Evolutionary conservation across 2,888 invertebrate genomes (phyloP).

Genomic region (Heliconius ismenius): DNA sequence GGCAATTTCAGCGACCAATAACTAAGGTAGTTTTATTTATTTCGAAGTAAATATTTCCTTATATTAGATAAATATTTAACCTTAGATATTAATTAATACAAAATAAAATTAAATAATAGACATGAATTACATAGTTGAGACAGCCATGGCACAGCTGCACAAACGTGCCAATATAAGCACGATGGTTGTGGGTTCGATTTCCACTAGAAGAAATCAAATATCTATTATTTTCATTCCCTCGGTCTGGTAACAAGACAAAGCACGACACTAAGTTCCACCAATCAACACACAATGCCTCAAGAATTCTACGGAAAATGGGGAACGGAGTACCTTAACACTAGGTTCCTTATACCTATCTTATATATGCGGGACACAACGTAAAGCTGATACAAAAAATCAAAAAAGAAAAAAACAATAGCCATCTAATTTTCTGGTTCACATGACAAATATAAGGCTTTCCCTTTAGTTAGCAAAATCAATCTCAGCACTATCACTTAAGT

Average conservation of each 20-base stretch:
- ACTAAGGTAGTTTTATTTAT: background rate
- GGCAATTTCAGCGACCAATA: background rate
- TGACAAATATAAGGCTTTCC: constrained; percentile 6
- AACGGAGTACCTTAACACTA: background rate
- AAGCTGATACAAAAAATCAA: background rate
- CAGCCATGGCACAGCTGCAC: background rate
- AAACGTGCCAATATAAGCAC: background rate
- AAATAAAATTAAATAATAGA: background rate
- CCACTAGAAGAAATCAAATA: too few relatives aligned
- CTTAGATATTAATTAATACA: background rate
- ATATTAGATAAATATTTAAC: background rate
- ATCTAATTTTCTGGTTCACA: constrained; percentile 15
- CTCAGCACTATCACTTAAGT: constrained; percentile 24
- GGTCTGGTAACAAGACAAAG: background rate
- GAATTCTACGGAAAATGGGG: background rate
- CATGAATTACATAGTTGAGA: background rate
- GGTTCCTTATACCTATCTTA: background rate
- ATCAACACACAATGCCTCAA: background rate
- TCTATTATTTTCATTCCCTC: background rate
- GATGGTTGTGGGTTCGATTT: too few relatives aligned
- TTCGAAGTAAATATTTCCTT: background rate
- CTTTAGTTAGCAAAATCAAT: constrained; percentile 34
- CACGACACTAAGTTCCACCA: too few relatives aligned
- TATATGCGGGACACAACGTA: background rate
- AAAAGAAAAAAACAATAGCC: background rate